Evolutionary conservation across 2,113 vertebrate genomes (phyloP).

Genomic region (Phylloscopus trochiloides): DNA sequence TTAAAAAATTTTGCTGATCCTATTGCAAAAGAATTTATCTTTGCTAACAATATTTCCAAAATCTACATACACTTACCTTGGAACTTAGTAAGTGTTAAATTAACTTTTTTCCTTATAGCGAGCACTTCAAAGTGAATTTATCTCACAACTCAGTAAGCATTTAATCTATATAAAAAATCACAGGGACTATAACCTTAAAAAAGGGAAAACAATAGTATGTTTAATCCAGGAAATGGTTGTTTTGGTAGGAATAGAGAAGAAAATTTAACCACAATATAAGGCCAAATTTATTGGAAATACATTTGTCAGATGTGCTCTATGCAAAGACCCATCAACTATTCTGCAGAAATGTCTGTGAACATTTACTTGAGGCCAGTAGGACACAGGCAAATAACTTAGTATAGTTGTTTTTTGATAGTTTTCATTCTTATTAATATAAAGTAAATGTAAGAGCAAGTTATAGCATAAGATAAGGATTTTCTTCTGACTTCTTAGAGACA

Average conservation of each 20-base stretch:
- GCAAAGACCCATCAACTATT: background rate
- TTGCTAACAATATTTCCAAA: background rate
- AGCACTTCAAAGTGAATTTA: background rate
- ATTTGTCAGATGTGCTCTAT: background rate
- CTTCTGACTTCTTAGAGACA: background rate
- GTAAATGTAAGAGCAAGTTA: background rate
- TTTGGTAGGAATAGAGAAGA: background rate
- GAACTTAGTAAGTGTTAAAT: background rate
- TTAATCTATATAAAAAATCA: background rate
- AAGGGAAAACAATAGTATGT: background rate
- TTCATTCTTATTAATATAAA: background rate
- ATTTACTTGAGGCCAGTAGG: background rate
- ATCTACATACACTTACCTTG: background rate
- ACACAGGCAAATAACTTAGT: background rate
- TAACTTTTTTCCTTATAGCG: background rate
- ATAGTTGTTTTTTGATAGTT: background rate
- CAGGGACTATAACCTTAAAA: background rate
- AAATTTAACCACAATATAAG: background rate
- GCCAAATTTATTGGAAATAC: background rate
- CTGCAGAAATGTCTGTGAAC: background rate
- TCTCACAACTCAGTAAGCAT: background rate
- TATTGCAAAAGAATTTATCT: background rate
- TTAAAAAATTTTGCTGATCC: background rate
- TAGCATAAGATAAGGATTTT: background rate
- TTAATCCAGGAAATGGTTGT: background rate